Evolutionary conservation across 2,797 vertebrate genomes (phyloP), one percentile per base, ranked within the genome.

Genomic region (Micropoecilia bifurca): DNA sequence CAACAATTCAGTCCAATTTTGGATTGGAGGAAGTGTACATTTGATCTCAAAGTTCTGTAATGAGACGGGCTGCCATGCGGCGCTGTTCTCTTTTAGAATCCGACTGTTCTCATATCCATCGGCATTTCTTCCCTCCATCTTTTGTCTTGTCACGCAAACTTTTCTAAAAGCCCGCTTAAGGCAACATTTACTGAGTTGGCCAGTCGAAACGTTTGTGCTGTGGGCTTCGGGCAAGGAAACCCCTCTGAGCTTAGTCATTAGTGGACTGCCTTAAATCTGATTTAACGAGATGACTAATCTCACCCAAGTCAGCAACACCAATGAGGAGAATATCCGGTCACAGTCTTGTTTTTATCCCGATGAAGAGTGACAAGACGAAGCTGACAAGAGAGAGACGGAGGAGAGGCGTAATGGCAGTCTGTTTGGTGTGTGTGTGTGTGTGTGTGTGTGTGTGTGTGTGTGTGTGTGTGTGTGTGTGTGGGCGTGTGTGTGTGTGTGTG

Each of bases 211-310:
- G 2, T 81, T 87, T 71, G 73, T 86, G 89, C 87, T 85, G 80
- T 48, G 80, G 80, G 84, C 90, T 91, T 93, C 91, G 88, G 87
- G 77, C 79, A 79, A 41, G 86, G 89, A 89, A 89, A 79, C 91
- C 92, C 66, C 89, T 89, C 89, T 77, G 87, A 91, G 91, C 91
- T 87, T 80, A 91, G 90, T 95, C 94, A 95, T 96, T 95, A 96
- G 88, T 89, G 86, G 88, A 91, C 88, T 87, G 89, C 91, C 90
- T 94, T 90, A 87, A 91, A 92, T 94, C 89, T 94, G 93, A 95
- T 96, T 93, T 92, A 95, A 95, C 92, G 89, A 92, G 92, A 93
- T 87, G 92, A 93, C 93, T 95, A 95, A 96, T 95, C 91, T 84
- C 89, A 94, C 94, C 90, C 91, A 90, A 92, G 90, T 93, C 93